Conservation (phyloP, 2,888 invertebrate genomes). For the Agrochola lychnidis region DNA sequence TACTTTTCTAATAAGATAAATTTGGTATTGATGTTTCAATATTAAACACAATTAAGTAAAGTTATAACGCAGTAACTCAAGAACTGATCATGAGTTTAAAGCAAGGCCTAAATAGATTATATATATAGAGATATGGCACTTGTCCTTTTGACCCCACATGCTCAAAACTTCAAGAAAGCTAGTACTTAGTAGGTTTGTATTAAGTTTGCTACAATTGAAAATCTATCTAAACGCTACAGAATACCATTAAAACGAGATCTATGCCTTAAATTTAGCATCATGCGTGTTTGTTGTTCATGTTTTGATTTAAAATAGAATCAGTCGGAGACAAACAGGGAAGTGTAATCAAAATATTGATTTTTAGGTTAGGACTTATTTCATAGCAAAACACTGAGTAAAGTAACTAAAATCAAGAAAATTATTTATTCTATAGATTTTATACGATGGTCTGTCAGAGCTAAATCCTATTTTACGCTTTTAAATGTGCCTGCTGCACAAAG, state of each 20-base stretch:
- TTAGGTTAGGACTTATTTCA: slow-evolving; percentile 49
- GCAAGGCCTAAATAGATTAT: too few relatives aligned
- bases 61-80: neutral
- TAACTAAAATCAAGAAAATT: neutral
- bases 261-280: neutral
- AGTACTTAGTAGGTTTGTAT: neutral
- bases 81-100: neutral
- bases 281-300: neutral
- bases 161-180: neutral
- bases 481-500: neutral
- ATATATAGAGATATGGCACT: neutral
- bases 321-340: neutral
- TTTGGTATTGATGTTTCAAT: neutral
- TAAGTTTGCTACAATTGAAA: neutral
- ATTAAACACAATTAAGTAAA: neutral
- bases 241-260: neutral
- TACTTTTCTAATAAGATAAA: neutral
- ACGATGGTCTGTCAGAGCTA: neutral
- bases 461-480: neutral
- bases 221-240: neutral
- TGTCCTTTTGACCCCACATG: neutral
- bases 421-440: neutral
- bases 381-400: slow-evolving; percentile 3
- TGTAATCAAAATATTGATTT: slow-evolving; percentile 22
- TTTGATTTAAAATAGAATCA: neutral